Base-by-base conservation (phyloP, 2,888 invertebrate genomes). In the Pammene aurita region DNA sequence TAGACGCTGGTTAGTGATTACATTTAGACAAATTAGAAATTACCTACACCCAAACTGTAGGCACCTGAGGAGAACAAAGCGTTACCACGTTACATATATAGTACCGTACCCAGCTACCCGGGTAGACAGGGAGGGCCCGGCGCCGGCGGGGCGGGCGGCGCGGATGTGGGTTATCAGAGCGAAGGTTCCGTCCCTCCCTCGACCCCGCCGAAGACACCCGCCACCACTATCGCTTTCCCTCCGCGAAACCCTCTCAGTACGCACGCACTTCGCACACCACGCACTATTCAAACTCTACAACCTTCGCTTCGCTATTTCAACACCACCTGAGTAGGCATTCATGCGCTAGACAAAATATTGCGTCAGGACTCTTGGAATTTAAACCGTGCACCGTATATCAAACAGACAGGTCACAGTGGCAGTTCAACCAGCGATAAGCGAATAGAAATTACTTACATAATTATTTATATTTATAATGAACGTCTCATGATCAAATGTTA, bases 81-180 rank as follows among this genome's bases (percentile, higher is more conserved):
- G 26, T 58, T 26, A 16, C 50, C n/a, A 18, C n/a, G 16, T 35
- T 42, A 26, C 11, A 10, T 38, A 67, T 42, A 46, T 34, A 26
- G 35, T 52, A 35, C 26, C 26, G 26, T 41, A 38, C 57, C 50
- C 35, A 56, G 42, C 63, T 38, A 35, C 72, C 68, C 63, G 72
- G 52, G 62, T 73, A 73, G 78, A 73, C 67, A 70, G 70, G 66
- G 66, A 55, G 75, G 76, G 75, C 74, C 73, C 74, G 81, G 77
- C 76, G 78, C 73, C 73, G 77, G 75, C 74, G 78, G 75, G 80
- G 76, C 76, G 83, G 75, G 60, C 70, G 61, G 71, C 54, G 70
- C 75, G 77, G 77, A 87, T 87, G 78, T 89, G 82, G 90, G 89
- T 89, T 82, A 90, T 84, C 84, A 85, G 86, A 83, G 80, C 85